Conservation (phyloP, 2,888 invertebrate genomes). For the Lucinisca nassula region DNA sequence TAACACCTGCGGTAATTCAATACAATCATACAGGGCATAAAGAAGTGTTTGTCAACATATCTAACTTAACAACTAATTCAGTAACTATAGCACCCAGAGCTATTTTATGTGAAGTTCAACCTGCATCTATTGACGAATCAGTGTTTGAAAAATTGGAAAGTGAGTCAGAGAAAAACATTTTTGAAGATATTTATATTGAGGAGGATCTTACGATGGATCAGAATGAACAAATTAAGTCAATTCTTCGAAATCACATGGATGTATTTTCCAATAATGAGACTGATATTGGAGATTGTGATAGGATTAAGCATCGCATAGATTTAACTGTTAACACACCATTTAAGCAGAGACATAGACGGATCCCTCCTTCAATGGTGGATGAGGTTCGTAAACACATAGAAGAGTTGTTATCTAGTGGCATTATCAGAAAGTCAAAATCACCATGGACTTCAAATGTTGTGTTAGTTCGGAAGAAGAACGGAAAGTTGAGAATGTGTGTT, state of each 20-base stretch:
- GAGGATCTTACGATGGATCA: neutral
- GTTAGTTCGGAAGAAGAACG: slow-evolving; percentile 16
- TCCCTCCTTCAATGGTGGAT: neutral
- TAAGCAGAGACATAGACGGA: slow-evolving; percentile 21
- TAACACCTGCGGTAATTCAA: slow-evolving; percentile 26
- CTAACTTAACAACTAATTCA: neutral
- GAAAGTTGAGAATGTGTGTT: slow-evolving; percentile 17
- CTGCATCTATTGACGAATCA: neutral
- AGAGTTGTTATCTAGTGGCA: neutral
- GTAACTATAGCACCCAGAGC: too few species aligned
- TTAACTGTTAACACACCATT: slow-evolving; percentile 1
- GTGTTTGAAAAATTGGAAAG: neutral
- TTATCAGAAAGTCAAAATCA: slow-evolving; percentile 1
- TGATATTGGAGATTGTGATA: slow-evolving; percentile 12
- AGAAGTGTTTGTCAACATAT: neutral
- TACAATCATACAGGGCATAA: neutral
- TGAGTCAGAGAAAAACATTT: neutral
- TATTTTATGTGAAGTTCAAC: slow-evolving; percentile 10
- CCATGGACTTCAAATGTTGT: neutral
- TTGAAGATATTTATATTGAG: neutral
- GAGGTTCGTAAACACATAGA: slow-evolving; percentile 15
- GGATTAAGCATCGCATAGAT: slow-evolving; percentile 26
- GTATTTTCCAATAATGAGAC: slow-evolving; percentile 6
- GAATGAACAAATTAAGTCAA: neutral
- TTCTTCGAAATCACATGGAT: neutral